A percentile compares a stretch with the other conserved stretches of the same genome.
Conservation (phyloP, 1,140 invertebrate genomes). For the Bombyx mori region DNA sequence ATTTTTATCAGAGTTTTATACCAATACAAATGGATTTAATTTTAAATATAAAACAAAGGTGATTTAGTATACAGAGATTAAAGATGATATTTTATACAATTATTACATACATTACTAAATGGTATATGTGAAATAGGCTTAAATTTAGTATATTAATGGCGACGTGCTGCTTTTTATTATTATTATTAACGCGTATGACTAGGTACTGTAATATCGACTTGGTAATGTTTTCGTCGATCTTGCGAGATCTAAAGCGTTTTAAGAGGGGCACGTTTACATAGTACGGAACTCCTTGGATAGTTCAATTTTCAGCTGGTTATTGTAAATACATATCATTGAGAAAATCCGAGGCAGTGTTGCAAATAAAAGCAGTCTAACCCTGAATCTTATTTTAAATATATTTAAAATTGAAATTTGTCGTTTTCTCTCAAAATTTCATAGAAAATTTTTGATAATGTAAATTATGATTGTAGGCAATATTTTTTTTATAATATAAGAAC, state of each 20-base stretch:
- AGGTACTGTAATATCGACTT: conserved; percentile 17
- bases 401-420: background rate
- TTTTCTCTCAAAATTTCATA: background rate
- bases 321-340: conserved; percentile 59
- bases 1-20: conserved; percentile 72
- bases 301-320: conserved; percentile 34
- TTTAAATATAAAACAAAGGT: conserved; percentile 70
- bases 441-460: no score
- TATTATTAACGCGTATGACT: conserved; percentile 12
- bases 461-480: background rate
- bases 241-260: conserved; percentile 9
- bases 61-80: conserved; percentile 72
- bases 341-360: conserved; percentile 42
- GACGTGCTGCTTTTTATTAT: conserved; percentile 33
- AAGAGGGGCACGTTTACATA: conserved; percentile 27
- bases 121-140: conserved; percentile 65
- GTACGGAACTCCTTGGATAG: conserved; percentile 5
- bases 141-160: conserved; percentile 56
- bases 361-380: conserved; percentile 18
- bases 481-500: conserved; percentile 4
- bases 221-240: conserved; percentile 12
- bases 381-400: conserved; percentile 12
- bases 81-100: conserved; percentile 72
- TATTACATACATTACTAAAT: conserved; percentile 67
- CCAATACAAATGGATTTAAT: conserved; percentile 71